Base-by-base conservation (phyloP, 2,888 invertebrate genomes). In the Stenolophus ochropezus region DNA sequence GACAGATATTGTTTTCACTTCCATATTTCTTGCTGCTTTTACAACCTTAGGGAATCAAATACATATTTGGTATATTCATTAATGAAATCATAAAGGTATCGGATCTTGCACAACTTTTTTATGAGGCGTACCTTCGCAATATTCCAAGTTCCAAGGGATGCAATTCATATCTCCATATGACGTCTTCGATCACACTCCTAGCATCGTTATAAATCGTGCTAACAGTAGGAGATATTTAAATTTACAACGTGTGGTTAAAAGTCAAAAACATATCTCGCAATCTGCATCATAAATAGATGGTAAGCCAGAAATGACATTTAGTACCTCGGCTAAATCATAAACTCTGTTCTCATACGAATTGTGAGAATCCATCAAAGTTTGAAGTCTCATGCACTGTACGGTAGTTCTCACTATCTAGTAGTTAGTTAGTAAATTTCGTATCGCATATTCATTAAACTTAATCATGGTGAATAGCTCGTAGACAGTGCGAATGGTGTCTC, bases 401-500 rank as follows among this genome's bases (percentile, higher is more conserved):
- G 51, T 18, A 53, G 56, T 56, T 56, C 56, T 21, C 56, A 56
- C 56, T 56, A 56, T 56, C 56, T 56, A 8, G 20, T 56, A 56
- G 56, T 56, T 18, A 16, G 21, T 18, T 21, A 56, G 21, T 65
- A 65, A 65, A 65, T 65, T 65, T 25, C 65, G 65, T 65, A 65
- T 65, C 65, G 71, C 71, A 42, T 71, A 71, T 71, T 71, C 71
- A 71, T 71, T 71, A 71, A 42, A 33, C 16, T 33, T 47, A 47
- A 71, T 71, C 61, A 61, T 16, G 61, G 61, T 23, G 53, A 8
- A 49, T 6, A 61, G 20, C 56, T 56, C n/a, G 21, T 61, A 27
- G 21, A 33, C 65, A 65, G 25, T 27, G 65, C 65, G 65, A 25
- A 65, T 21, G 65, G 8, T 65, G 65, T 65, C 65, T 65, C 65